phyloP scores from a whole-genome alignment of 2,797 vertebrate genomes.

The Dryobates pubescens region DNA sequence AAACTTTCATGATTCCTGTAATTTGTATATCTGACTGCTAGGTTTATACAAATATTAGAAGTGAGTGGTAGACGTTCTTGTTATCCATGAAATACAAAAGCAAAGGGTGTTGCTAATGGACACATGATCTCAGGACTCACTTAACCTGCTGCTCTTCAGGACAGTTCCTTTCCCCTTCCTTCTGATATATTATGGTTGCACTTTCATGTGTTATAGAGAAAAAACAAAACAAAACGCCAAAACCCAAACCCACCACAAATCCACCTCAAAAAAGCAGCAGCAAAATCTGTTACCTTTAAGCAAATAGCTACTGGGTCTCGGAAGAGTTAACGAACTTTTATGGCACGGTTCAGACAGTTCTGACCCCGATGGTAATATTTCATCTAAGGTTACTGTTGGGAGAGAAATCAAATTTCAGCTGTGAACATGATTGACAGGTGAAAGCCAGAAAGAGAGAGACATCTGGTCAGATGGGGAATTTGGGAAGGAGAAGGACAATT shows the following conservation, averaged over 20 bases:
- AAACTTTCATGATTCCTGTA: neutral
- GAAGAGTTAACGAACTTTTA: slow-evolving; percentile 80
- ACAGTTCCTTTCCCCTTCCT: neutral
- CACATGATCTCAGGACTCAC: neutral
- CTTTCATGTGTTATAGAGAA: neutral
- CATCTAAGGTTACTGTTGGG: slow-evolving; percentile 81
- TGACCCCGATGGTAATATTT: slow-evolving; percentile 81
- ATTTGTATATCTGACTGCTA: neutral
- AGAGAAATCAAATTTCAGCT: slow-evolving; percentile 83
- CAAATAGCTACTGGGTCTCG: slow-evolving; percentile 56
- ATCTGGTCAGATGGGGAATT: slow-evolving; percentile 78
- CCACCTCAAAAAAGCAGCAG: neutral
- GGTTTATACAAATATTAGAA: neutral
- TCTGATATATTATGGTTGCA: neutral
- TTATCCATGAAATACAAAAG: neutral
- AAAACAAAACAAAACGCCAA: too few relatives aligned
- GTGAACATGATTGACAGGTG: slow-evolving; percentile 79
- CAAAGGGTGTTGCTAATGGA: neutral
- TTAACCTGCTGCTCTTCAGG: neutral
- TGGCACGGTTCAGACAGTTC: slow-evolving; percentile 72
- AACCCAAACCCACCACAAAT: neutral
- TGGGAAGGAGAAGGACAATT: slow-evolving; percentile 74
- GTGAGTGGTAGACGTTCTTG: neutral
- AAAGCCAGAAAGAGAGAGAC: slow-evolving; percentile 73
- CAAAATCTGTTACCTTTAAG: slow-evolving; percentile 56